Base-by-base conservation (phyloP, 23 tunicate genomes). In the Trididemnum nubilum region DNA sequence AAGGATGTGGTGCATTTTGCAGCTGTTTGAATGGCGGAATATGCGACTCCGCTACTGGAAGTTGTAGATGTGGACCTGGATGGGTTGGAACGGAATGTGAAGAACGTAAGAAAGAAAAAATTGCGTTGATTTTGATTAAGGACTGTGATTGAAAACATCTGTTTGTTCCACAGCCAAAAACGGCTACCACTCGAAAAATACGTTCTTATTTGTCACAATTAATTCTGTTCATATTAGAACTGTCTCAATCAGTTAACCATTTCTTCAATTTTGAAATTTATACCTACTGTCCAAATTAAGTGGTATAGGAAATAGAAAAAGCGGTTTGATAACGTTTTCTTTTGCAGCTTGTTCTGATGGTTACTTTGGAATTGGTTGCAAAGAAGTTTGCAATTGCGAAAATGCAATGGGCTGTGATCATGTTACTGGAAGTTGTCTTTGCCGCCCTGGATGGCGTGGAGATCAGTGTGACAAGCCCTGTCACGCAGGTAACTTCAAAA, bases 401-500 rank as follows among this genome's bases (percentile, higher is more conserved):
- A 95, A 95, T 54, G 81, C 91, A 0, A 34, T 81, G 33, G 95
- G 95, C 19, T 95, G 99, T 70, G 89, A 95, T 79, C 89, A 86
- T 85, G 82, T 89, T 35, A 82, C 86, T 0, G 99, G 99, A 31
- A 79, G 76, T 25, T 95, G 99, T 38, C 32, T 58, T 49, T 95
- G 99, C 84, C 33, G 71, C n/a, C 85, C 89, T 9, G 99, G 99
- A 25, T 95, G 99, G 99, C 82, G 99, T 77, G 99, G 99, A 58
- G 71, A 36, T 30, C 64, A 64, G 35, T 95, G 99, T 74, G 75
- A 86, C 37, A 76, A 77, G 25, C 87, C 99, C 23, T 95, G 99
- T 78, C 71, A 81, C 29, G 84, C 96, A 40, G 93, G 93, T 88
- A 73, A 2, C 7, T n/a, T n/a, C n/a, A n/a, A n/a, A n/a, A 12